Base-by-base conservation (phyloP, 1,140 invertebrate genomes). In the Heliothis virescens region DNA sequence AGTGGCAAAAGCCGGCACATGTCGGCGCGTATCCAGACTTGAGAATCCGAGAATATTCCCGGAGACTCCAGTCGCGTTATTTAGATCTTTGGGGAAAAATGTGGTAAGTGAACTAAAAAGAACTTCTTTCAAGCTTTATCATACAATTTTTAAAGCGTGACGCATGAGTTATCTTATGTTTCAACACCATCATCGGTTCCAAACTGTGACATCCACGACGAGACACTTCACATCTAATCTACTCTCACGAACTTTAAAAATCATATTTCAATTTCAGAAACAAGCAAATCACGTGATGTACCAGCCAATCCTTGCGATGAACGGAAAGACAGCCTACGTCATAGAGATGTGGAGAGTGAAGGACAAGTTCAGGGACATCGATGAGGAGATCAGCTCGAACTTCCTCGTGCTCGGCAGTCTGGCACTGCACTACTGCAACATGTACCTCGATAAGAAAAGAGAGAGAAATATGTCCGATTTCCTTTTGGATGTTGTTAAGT, bases 401-500 rank as follows among this genome's bases (percentile, higher is more conserved):
- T 89, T 90, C 18, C 50, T 89, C 29, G 65, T 89, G 11, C 87
- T 89, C 84, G 88, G 87, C 1, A 90, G 89, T 57, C 62, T 92
- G 41, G 79, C 85, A 16, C 59, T 92, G 7, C 87, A 89, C 59
- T 93, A 83, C 62, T 87, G 84, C 26, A 88, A 84, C 47, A 50
- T 91, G 10, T 89, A 87, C 16, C 21, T 86, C 2, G 83, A 88
- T 29, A 93, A 91, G 63, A 85, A 83, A 21, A 86, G 80, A 18
- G 90, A 92, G 57, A 76, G 87, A 1, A 89, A 87, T 34, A 87
- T 93, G 91, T 85, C 89, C 0, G 87, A 89, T 47, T 91, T 92
- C 77, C 76, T 92, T 4, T 72, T 93, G 10, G 86, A 91, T 18
- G 88, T 91, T 47, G 90, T 91, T 2, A 91, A 91, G 92, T 91